Conservation (phyloP, 2,888 invertebrate species). For the Hemithea aestivaria region DNA sequence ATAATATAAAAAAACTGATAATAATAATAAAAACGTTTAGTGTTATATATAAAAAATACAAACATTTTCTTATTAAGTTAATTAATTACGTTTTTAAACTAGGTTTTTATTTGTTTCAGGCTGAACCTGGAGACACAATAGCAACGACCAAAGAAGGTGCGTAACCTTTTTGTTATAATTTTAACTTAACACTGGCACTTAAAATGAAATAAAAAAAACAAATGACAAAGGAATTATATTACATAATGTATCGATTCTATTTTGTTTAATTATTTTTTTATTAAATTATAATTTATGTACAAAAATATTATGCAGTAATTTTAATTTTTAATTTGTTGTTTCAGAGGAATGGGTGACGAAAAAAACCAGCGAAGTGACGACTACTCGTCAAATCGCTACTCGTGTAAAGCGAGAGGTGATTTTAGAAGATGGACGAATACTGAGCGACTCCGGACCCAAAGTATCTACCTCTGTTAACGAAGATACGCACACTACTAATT, state of each 20-base stretch:
- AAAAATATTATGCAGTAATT: too few species aligned
- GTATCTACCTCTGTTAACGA: conserved; percentile 95
- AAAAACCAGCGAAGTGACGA: conserved; percentile 93
- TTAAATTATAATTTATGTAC: too few species aligned
- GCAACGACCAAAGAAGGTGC: conserved; percentile 93
- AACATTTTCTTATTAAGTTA: too few species aligned
- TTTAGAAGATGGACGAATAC: conserved; percentile 93
- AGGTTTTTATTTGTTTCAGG: conserved; percentile 65
- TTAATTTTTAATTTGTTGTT: conserved; percentile 3
- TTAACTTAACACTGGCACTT: conserved; percentile 2
- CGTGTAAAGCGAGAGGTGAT: conserved; percentile 93
- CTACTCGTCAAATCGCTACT: conserved; percentile 94
- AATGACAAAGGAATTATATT: too few species aligned
- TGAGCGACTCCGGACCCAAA: conserved; percentile 93
- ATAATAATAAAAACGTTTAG: too few species aligned
- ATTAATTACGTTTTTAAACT: conserved; percentile 2
- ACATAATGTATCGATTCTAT: background rate
- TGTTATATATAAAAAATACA: too few species aligned
- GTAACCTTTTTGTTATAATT: conserved; percentile 7
- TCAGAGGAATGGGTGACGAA: conserved; percentile 95
- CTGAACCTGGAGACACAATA: conserved; percentile 87
- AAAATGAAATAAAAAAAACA: too few species aligned
- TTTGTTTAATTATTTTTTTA: too few species aligned
- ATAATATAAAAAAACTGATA: too few species aligned
- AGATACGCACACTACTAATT: conserved; percentile 93